Base-by-base conservation (phyloP, 2,888 invertebrate species). In the Drosophila antonietae region DNA sequence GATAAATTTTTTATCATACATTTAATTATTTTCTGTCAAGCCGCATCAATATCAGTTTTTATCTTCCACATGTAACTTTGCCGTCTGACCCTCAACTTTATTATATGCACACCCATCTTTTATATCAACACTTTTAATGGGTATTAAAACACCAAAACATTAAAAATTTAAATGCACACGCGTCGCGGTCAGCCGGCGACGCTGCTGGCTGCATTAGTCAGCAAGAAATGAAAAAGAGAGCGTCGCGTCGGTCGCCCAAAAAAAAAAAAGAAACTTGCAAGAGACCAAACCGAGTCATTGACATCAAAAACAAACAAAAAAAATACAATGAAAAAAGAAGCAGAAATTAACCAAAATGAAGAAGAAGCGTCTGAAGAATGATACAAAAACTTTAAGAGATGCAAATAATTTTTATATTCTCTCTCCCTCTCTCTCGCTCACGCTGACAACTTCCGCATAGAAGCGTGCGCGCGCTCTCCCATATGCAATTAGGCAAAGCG, bases 221-320 rank as follows among this genome's bases (percentile, higher is more conserved):
- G 84, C 82, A 81, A 65, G 65, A 79, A 79, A 68, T 71, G 41
- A 68, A 55, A 81, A 70, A 62, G 80, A 75, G 70, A 73, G 71
- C 76, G 67, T 67, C 53, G 71, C 76, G 67, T 53, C 57, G 43
- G 44, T 39, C 55, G 52, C 51, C 78, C 82, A 83, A 80, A 51
- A 51, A 81, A 23, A 23, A 23, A 23, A 23, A 83, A 83, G 86
- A 83, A 83, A 83, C 83, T 81, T 84, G 80, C 81, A 83, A 73
- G 84, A 70, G 66, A 78, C 80, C 77, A 78, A 75, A 75, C 72
- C 67, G 83, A 83, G 83, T 83, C 83, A 83, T 83, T 83, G 83
- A 83, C 86, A 87, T 80, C 68, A 83, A 83, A 80, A 57, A 57
- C 51, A 56, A 57, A 57, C 61, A 65, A 56, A 57, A 53, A 63